Conservation (phyloP, 2,888 invertebrate species). For the Alentia gelatinosa region DNA sequence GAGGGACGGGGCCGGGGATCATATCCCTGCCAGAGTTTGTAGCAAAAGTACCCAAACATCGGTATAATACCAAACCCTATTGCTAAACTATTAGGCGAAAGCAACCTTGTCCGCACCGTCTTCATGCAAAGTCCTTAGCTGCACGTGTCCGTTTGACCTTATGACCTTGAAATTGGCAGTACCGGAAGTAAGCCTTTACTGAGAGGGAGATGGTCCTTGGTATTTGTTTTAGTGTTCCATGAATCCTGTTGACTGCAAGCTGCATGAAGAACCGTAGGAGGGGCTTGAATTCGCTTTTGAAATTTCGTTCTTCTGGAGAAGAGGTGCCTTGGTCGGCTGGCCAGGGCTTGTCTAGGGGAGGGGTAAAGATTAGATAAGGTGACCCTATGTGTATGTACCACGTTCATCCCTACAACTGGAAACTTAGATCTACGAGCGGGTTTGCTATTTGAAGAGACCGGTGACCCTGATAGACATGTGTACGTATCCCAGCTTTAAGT, state of each 20-base stretch:
- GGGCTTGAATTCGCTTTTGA: neutral
- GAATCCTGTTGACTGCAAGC: too few relatives aligned
- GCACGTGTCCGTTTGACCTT: too few relatives aligned
- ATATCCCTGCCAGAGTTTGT: neutral
- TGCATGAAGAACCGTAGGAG: neutral
- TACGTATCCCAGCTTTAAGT: neutral
- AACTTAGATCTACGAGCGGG: neutral
- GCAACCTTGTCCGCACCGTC: neutral
- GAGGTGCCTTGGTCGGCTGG: neutral
- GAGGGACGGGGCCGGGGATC: too few relatives aligned
- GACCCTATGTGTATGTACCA: neutral
- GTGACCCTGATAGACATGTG: neutral
- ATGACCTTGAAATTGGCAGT: too few relatives aligned
- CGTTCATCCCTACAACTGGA: neutral
- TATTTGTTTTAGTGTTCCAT: too few relatives aligned
- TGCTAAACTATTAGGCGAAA: neutral
- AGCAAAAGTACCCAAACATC: neutral
- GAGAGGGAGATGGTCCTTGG: too few relatives aligned
- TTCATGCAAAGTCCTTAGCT: too few relatives aligned
- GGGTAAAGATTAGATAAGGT: neutral
- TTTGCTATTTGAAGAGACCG: neutral
- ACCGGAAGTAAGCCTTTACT: too few relatives aligned
- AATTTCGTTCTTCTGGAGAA: conserved; percentile 8
- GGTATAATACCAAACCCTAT: neutral
- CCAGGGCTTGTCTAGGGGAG: neutral